These are phyloP conservation scores for Trichomycterus rosablanca DNA, from an alignment of 2,113 vertebrate species.

Conservation along the genomic window DNA sequence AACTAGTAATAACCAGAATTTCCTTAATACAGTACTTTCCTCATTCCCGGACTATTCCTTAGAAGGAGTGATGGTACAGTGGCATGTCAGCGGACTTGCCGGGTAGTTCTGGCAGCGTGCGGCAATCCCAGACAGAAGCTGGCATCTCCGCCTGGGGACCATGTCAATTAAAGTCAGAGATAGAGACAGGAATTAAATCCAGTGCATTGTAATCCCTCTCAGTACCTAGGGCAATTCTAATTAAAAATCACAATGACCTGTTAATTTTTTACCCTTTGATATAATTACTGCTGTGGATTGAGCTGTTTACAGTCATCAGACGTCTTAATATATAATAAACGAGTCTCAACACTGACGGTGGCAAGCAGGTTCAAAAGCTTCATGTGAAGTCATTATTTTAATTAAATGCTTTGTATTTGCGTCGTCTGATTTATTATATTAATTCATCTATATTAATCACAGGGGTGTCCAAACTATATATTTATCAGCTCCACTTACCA, in stretches of 20 bases:
- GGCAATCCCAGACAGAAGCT: constrained; percentile 14
- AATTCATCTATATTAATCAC: no score
- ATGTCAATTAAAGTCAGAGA: constrained; percentile 37
- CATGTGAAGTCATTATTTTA: no score
- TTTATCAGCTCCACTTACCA: no score
- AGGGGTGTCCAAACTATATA: no score
- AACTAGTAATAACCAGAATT: no score
- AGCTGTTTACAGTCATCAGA: constrained; percentile 19
- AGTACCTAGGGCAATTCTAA: constrained; percentile 31
- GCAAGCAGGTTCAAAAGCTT: no score
- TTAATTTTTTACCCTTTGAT: constrained; percentile 41
- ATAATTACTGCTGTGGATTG: constrained; percentile 36
- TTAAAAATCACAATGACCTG: constrained; percentile 46
- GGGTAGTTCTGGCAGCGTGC: constrained; percentile 1
- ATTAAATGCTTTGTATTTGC: no score
- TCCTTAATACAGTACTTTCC: no score
- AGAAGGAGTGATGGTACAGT: constrained; percentile 1
- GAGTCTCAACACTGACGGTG: no score
- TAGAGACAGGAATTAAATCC: constrained; percentile 28
- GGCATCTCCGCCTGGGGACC: constrained; percentile 22
- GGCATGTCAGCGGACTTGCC: constrained; percentile 1
- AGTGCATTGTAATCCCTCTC: constrained; percentile 37
- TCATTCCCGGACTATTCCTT: background rate
- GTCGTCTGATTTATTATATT: no score
- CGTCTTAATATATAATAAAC: constrained; percentile 25